Evolutionary conservation across 2,888 invertebrate genomes (phyloP).

Genomic region (Limnephilus rhombicus): DNA sequence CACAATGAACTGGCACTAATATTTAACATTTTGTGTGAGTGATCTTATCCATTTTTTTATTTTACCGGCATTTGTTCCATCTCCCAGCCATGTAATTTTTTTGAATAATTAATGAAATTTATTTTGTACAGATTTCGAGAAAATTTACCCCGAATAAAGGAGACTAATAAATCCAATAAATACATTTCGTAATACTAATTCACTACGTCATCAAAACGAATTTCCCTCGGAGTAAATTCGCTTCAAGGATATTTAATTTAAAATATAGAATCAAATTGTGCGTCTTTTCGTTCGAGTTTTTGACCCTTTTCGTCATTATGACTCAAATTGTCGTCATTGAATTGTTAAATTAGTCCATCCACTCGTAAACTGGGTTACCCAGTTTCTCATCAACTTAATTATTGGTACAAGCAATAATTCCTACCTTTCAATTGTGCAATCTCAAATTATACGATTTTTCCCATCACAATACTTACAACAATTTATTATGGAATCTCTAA

Average conservation of each 20-base stretch:
- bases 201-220: constrained; percentile 27
- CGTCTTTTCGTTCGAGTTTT: background rate
- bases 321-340: constrained; percentile 27
- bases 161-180: constrained; percentile 19
- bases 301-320: constrained; percentile 22
- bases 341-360: constrained; percentile 26
- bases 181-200: constrained; percentile 12
- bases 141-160: background rate
- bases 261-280: background rate
- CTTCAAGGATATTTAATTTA: constrained; percentile 16
- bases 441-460: constrained; percentile 15
- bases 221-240: constrained; percentile 21
- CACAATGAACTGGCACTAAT: background rate
- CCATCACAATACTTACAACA: background rate
- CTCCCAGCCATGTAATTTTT: background rate
- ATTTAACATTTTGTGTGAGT: background rate
- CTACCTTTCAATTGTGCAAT: constrained; percentile 33
- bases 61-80: background rate
- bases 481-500: background rate
- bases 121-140: background rate
- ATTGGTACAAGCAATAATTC: constrained; percentile 16
- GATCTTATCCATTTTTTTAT: background rate
- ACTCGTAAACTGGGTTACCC: constrained; percentile 27
- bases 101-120: background rate
- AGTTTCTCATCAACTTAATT: constrained; percentile 27